Evolutionary conservation across 2,888 invertebrate genomes (phyloP), one percentile per base, ranked within the genome.

Genomic region (Cyaniris semiargus): DNA sequence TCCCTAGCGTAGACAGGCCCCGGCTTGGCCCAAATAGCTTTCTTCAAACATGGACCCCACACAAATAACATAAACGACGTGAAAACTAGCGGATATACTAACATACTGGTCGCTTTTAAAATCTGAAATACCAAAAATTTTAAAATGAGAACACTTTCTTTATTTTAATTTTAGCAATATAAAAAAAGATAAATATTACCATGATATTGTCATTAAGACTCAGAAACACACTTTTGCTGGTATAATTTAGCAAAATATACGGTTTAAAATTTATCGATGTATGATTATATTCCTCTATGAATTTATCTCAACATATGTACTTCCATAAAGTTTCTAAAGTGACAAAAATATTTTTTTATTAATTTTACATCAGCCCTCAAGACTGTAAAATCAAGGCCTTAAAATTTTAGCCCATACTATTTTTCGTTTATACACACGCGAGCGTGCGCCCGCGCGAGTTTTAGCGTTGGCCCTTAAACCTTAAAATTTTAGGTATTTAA

Each of bases 31-130:
- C 86, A 89, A 18, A 86, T 7, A 4, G 87, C 89, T 79, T 81
- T 81, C 78, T 80, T 85, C 8, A 91, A 18, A 79, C 91, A 91
- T 3, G 91, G 91, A 1, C 84, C 79, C 91, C 91, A 91, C 81
- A 89, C 79, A 0, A 85, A 75, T 10, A 86, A 0, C 44, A 90
- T 44, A 6, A 85, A 71, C 8, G 83, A 76, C 3, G 81, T 82
- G 58, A 91, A 80, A n/a, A 90, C 3, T 18, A 83, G 5, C n/a
- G 83, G 84, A 79, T 81, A 87, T 60, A 87, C 82, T 89, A 89
- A 58, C 77, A 70, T 23, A 27, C 4, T 74, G 1, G 0, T 15
- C 21, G n/a, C 31, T n/a, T 72, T 6, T 1, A 23, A 23, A 44
- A 23, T 5, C 38, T 72, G 38, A 72, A n/a, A 44, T 72, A 23